phyloP scores from a whole-genome alignment of 2,888 invertebrate genomes.

The Agrotis segetum region DNA sequence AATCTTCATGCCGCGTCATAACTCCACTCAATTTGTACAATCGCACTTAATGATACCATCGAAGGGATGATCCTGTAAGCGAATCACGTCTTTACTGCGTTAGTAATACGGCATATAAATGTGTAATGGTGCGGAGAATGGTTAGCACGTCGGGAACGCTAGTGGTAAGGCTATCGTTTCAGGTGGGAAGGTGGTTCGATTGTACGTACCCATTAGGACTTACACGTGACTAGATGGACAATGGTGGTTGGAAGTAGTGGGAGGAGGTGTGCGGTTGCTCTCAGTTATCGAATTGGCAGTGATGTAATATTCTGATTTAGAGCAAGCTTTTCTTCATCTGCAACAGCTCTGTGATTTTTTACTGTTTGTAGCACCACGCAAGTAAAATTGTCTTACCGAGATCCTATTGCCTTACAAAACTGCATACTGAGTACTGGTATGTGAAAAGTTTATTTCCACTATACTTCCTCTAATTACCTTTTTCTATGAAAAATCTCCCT shows the following conservation, averaged over 20 bases:
- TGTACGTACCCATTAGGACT: slow-evolving; percentile 61
- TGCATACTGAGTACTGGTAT: slow-evolving; percentile 1
- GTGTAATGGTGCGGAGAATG: slow-evolving; percentile 52
- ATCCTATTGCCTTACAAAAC: neutral
- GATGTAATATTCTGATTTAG: slow-evolving; percentile 31
- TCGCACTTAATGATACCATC: slow-evolving; percentile 71
- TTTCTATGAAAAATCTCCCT: slow-evolving; percentile 32
- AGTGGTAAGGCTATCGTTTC: slow-evolving; percentile 58
- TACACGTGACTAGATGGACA: slow-evolving; percentile 62
- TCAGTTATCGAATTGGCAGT: slow-evolving; percentile 21
- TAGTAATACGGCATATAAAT: slow-evolving; percentile 65
- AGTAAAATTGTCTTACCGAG: neutral
- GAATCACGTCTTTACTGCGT: slow-evolving; percentile 63
- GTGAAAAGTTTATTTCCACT: slow-evolving; percentile 29
- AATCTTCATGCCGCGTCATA: slow-evolving; percentile 71
- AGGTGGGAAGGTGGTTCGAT: slow-evolving; percentile 56
- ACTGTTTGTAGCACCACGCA: neutral
- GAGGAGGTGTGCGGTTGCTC: slow-evolving; percentile 1
- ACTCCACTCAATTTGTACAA: slow-evolving; percentile 75
- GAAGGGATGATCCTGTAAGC: slow-evolving; percentile 55
- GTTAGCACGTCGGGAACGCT: slow-evolving; percentile 51
- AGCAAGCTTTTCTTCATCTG: neutral
- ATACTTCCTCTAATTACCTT: slow-evolving; percentile 13
- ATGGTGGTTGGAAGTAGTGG: slow-evolving; percentile 27
- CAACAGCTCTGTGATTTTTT: neutral